phyloP scores from a whole-genome alignment of 2,888 invertebrate species.

The Macrostomum cliftonense region DNA sequence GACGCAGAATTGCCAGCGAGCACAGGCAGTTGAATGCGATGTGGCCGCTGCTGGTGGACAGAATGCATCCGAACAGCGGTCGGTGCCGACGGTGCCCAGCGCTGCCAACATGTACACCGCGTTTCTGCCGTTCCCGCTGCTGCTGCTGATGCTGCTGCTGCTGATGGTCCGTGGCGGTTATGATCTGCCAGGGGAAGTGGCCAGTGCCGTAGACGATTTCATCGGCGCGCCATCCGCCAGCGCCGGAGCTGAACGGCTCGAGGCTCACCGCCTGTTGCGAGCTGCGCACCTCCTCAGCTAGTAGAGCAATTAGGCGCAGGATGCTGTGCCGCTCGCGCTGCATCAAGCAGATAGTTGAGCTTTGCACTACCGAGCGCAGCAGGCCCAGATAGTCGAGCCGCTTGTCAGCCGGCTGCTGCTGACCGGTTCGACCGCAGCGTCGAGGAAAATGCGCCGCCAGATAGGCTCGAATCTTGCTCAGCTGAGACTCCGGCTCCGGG shows the following conservation, averaged over 20 bases:
- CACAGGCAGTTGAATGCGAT: too few species aligned
- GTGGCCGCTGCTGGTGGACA: too few species aligned
- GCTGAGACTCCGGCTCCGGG: conserved; percentile 79
- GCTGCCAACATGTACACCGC: too few species aligned
- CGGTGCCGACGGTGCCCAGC: too few species aligned
- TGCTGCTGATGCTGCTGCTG: too few species aligned
- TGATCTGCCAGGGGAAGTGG: conserved; percentile 2
- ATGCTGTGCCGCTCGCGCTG: conserved; percentile 93
- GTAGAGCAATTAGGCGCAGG: conserved; percentile 69
- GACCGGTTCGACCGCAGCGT: too few species aligned
- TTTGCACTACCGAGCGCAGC: conserved; percentile 82
- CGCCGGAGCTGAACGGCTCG: conserved; percentile 5
- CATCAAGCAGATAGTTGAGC: conserved; percentile 96
- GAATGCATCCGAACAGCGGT: too few species aligned
- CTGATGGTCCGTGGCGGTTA: too few species aligned
- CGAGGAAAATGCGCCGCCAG: conserved; percentile 43
- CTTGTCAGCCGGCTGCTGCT: too few species aligned
- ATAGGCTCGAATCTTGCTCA: conserved; percentile 82
- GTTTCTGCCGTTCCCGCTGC: too few species aligned
- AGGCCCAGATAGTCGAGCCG: conserved; percentile 91
- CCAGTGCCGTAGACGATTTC: conserved; percentile 31
- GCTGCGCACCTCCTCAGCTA: conserved; percentile 44
- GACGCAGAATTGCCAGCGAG: too few species aligned
- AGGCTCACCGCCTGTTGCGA: conserved; percentile 5
- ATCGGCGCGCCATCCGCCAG: conserved; percentile 23